phyloP scores from a whole-genome alignment of 2,113 vertebrate species.

The Bufo bufo region DNA sequence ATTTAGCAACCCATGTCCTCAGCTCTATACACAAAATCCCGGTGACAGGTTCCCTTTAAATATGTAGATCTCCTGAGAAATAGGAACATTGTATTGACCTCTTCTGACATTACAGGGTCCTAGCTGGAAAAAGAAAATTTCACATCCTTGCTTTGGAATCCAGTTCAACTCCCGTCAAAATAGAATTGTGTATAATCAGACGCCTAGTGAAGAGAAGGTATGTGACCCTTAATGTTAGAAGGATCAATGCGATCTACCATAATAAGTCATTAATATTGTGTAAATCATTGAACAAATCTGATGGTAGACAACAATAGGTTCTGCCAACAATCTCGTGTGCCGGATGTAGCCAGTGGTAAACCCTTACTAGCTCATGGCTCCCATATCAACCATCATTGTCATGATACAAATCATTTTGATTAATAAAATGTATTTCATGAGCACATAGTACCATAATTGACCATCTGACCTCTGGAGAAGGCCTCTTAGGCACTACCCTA shows the following conservation, averaged over 20 bases:
- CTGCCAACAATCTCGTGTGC: not conserved
- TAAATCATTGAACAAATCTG: not conserved
- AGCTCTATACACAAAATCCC: no score
- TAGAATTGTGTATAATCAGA: conserved; percentile 58
- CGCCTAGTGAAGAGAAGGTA: conserved; percentile 58
- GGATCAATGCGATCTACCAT: conserved; percentile 32
- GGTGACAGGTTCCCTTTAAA: no score
- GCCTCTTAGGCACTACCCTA: no score
- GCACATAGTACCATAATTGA: not conserved
- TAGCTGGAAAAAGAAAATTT: conserved; percentile 57
- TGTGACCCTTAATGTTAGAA: conserved; percentile 54
- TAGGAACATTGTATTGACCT: conserved; percentile 41
- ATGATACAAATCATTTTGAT: not conserved
- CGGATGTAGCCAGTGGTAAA: not conserved
- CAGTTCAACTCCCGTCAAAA: conserved; percentile 55
- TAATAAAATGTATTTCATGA: not conserved
- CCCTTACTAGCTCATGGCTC: not conserved
- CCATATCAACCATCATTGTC: not conserved
- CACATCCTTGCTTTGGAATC: conserved; percentile 56
- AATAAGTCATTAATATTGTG: not conserved
- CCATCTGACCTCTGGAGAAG: no score
- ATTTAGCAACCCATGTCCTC: no score
- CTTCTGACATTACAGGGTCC: conserved; percentile 57
- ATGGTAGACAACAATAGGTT: no score
- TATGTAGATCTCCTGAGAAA: not conserved